Evolutionary conservation across 2,113 vertebrate species (phyloP).

Genomic region (Leptocoma aspasia): DNA sequence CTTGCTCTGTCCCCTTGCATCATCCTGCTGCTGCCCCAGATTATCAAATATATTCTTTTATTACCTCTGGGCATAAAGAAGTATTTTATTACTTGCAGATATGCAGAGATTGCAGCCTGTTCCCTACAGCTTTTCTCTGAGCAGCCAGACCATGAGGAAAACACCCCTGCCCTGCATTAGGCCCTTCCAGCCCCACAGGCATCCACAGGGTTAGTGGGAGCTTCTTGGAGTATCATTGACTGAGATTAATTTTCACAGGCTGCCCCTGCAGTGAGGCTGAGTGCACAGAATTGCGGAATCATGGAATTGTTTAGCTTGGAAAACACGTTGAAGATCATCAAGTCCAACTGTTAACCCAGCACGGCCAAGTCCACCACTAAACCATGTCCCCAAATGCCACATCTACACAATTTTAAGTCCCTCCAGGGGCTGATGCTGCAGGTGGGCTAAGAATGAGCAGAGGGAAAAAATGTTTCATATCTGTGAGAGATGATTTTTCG

Average conservation of each 20-base stretch:
- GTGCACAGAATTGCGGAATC: neutral
- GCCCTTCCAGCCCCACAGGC: neutral
- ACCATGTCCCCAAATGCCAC: neutral
- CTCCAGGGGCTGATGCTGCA: neutral
- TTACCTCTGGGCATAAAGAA: neutral
- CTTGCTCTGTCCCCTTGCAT: no score
- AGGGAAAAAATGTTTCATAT: neutral
- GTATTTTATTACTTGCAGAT: neutral
- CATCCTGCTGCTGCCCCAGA: neutral
- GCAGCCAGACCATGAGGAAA: neutral
- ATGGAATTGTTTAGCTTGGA: neutral
- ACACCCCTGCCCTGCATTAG: neutral
- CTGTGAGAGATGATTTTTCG: neutral
- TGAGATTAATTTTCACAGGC: neutral
- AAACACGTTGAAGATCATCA: neutral
- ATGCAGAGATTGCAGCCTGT: neutral
- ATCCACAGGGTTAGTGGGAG: neutral
- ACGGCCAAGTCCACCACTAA: neutral
- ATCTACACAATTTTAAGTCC: neutral
- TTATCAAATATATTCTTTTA: neutral
- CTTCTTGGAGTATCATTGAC: neutral
- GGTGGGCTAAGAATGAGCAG: neutral
- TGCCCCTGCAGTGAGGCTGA: neutral
- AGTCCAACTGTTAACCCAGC: neutral
- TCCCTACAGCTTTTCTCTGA: neutral